Evolutionary conservation across 2,113 vertebrate genomes (phyloP).

Genomic region (Lagenorhynchus albirostris): DNA sequence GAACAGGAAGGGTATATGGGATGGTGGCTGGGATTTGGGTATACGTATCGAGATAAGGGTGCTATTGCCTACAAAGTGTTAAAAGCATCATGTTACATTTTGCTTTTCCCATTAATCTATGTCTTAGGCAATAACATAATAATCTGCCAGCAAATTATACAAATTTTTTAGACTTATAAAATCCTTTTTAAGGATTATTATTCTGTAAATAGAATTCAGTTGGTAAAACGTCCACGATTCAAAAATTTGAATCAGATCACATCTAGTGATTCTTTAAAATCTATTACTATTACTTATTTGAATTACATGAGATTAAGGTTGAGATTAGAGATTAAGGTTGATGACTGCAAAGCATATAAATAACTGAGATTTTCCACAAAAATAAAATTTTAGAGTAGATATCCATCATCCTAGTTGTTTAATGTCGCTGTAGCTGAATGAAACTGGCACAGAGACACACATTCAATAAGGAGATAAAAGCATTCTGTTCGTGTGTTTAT

Average conservation of each 20-base stretch:
- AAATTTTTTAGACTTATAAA: neutral
- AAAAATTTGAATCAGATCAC: neutral
- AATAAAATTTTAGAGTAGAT: neutral
- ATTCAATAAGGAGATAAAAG: neutral
- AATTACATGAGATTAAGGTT: neutral
- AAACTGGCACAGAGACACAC: slow-evolving; percentile 10
- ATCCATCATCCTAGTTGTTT: neutral
- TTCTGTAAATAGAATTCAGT: neutral
- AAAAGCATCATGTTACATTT: neutral
- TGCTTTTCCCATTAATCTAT: neutral
- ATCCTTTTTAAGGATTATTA: neutral
- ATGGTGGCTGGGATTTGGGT: neutral
- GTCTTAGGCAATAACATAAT: neutral
- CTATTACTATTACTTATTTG: neutral
- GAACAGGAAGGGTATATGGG: neutral
- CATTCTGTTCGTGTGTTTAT: neutral
- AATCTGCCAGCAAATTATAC: neutral
- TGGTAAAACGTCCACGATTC: neutral
- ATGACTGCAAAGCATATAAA: neutral
- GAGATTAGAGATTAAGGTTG: neutral
- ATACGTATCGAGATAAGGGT: neutral
- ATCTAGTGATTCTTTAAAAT: neutral
- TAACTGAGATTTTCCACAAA: neutral
- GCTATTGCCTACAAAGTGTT: neutral
- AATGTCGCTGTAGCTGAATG: neutral